Conservation (phyloP, 2,113 vertebrate genomes). For the Cyanoramphus novaezelandiae region DNA sequence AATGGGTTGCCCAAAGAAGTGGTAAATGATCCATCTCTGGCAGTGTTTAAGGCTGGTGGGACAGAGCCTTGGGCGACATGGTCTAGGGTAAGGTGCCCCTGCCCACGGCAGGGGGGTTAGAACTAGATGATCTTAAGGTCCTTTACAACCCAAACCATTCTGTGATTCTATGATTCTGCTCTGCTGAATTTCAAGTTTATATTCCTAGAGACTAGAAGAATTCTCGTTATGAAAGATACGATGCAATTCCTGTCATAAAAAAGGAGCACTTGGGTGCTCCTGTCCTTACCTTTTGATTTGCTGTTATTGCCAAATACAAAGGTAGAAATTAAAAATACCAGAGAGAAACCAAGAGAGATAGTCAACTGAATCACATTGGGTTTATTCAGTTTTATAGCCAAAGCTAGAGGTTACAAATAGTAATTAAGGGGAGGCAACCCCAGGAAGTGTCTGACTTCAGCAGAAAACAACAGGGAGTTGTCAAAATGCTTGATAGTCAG, state of each 20-base stretch:
- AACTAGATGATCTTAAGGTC: not conserved
- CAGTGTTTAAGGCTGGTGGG: not conserved
- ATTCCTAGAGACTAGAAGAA: slow-evolving; percentile 11
- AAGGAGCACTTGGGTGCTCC: not conserved
- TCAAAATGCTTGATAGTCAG: not conserved
- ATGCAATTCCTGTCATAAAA: not conserved
- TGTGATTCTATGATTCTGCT: not conserved
- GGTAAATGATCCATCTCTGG: not conserved
- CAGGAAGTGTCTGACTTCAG: not conserved
- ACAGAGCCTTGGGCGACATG: not conserved
- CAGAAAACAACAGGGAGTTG: not conserved
- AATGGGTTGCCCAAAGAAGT: not conserved
- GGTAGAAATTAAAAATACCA: not conserved
- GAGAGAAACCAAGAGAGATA: not conserved
- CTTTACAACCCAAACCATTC: not conserved
- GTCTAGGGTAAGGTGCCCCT: not conserved
- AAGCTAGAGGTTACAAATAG: not conserved
- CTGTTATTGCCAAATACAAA: not conserved
- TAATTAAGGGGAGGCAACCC: not conserved
- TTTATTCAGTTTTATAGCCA: not conserved
- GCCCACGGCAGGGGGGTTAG: not conserved
- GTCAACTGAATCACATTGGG: not conserved
- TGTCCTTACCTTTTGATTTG: not conserved
- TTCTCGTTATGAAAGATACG: not conserved
- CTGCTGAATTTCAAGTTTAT: slow-evolving; percentile 6